Evolutionary conservation across 1,140 invertebrate genomes (phyloP), one percentile per base, ranked within the genome.

Genomic region (Panulirus ornatus): DNA sequence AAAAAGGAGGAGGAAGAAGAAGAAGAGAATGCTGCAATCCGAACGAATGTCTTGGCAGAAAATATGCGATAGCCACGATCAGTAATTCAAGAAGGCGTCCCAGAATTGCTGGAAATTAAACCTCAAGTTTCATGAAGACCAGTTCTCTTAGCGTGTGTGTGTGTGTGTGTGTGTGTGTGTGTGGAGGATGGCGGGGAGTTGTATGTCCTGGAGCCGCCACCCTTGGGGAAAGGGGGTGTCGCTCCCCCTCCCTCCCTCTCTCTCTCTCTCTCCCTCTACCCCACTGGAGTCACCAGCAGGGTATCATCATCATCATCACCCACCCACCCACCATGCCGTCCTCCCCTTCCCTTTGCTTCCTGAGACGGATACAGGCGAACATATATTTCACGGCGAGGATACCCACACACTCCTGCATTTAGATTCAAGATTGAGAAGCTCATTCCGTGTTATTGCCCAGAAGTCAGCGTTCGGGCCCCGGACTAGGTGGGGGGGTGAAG

Each of bases 381-480:
- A 40, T 79, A 73, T 89, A 82, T 89, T 79, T 82, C 66, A 51
- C 42, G 47, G 78, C 38, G 51, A 89, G 79, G 87, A 73, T 58
- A 34, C 34, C 75, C 87, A 30, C 73, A 82, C 71, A 79, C 47
- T 76, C 82, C 66, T 89, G 87, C 87, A 89, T 89, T 89, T 89
- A 89, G 87, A 89, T 89, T 89, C 87, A 78, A 89, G 87, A 89
- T 83, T 89, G 78, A 89, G 79, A 66, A 75, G 87, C 87, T 89
- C 87, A 89, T 89, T 89, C 42, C 70, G 19, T 38, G 87, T 89
- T 89, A 89, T 83, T 89, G 81, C 87, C 87, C 42, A 42, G 79
- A 89, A 83, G 87, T 89, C 87, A 54, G 79, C 58, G 54, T 82
- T 54, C 54, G 63, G n/a, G n/a, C n/a, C n/a, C n/a, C n/a, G n/a